A percentile compares a stretch with the other conserved stretches of the same genome.
Conservation (phyloP, 2,888 invertebrate genomes). For the Lysandra coridon region DNA sequence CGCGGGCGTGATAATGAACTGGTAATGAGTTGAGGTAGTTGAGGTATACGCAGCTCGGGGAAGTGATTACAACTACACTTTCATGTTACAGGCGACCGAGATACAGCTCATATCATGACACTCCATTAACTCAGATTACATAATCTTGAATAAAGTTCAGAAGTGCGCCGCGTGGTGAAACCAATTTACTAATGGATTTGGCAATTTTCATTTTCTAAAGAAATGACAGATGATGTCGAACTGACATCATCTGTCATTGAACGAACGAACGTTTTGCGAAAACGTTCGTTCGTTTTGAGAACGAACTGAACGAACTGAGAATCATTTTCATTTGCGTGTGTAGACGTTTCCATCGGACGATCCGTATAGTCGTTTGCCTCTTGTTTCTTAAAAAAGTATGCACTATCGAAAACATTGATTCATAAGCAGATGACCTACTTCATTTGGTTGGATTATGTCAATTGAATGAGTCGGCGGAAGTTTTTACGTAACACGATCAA, state of each 20-base stretch:
- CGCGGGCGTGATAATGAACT: neutral
- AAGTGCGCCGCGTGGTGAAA: neutral
- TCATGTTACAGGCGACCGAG: neutral
- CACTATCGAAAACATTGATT: too few relatives aligned
- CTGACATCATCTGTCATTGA: too few relatives aligned
- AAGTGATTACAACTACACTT: neutral
- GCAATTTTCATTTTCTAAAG: neutral
- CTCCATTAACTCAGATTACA: neutral
- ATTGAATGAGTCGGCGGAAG: too few relatives aligned
- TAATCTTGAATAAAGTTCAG: neutral
- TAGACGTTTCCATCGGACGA: neutral
- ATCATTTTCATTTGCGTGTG: neutral
- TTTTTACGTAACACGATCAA: too few relatives aligned
- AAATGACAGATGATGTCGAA: neutral
- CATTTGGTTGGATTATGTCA: too few relatives aligned
- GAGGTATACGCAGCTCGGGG: neutral
- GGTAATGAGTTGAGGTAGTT: neutral
- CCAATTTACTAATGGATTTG: neutral
- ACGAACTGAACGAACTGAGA: neutral
- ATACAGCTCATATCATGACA: neutral
- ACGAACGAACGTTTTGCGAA: too few relatives aligned
- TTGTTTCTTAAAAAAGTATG: too few relatives aligned
- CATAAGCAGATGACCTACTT: too few relatives aligned
- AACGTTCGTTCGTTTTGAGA: too few relatives aligned
- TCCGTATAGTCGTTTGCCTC: neutral